Evolutionary conservation across 1,140 invertebrate species (phyloP).

Genomic region (Coptotermes formosanus): DNA sequence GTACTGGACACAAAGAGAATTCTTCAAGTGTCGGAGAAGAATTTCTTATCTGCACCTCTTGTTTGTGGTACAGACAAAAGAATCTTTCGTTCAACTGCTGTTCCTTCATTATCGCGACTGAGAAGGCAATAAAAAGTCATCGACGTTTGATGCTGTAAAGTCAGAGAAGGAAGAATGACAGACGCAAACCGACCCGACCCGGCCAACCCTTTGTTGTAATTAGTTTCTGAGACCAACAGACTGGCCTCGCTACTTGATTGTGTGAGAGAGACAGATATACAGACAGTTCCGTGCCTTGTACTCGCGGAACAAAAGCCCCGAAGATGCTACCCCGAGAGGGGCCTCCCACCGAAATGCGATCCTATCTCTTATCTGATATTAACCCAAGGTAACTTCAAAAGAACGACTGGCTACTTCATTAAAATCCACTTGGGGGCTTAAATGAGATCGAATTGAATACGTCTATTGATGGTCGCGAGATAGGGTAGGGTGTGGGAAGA

Average conservation of each 20-base stretch:
- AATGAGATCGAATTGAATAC: constrained; percentile 1
- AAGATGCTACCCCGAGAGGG: not conserved
- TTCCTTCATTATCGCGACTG: not conserved
- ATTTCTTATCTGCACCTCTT: not conserved
- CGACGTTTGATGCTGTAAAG: not conserved
- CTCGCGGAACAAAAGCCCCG: not conserved
- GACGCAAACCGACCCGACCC: not conserved
- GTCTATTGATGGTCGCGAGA: not conserved
- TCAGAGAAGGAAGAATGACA: not conserved
- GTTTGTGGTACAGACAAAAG: not conserved
- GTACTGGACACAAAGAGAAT: not conserved
- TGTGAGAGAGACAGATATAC: not conserved
- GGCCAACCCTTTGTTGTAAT: not conserved
- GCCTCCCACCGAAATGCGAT: not conserved
- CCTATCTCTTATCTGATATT: constrained; percentile 13
- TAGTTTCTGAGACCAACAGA: not conserved
- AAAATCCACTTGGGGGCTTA: not conserved
- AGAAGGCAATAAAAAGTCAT: not conserved
- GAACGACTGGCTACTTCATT: constrained; percentile 11
- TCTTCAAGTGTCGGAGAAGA: not conserved
- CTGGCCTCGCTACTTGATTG: not conserved
- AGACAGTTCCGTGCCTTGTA: not conserved
- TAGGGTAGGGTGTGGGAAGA: not conserved
- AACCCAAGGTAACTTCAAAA: not conserved
- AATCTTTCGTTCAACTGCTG: not conserved